These are phyloP conservation scores for Lagria hirta DNA, from an alignment of 2,888 invertebrate species.

Conservation along the genomic window DNA sequence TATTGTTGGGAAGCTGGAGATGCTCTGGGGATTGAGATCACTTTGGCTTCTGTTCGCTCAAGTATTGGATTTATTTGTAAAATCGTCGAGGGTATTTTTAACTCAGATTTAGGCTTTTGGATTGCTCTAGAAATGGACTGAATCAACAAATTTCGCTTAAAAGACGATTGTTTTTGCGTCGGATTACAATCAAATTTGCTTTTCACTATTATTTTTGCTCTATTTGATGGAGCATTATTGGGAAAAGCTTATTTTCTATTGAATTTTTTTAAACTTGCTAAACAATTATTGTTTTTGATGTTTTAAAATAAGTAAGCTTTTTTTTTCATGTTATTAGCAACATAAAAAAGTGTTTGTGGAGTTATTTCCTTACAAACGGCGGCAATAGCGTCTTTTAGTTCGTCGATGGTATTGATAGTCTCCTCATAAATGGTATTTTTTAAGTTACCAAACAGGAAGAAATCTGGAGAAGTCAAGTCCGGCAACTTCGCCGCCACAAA, in stretches of 20 bases:
- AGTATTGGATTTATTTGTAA: constrained; percentile 35
- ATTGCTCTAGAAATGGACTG: constrained; percentile 28
- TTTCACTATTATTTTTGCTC: constrained; percentile 10
- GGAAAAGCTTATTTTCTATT: too few relatives aligned
- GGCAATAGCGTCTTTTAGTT: too few relatives aligned
- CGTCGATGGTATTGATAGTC: too few relatives aligned
- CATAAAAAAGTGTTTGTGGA: too few relatives aligned
- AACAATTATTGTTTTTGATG: not conserved
- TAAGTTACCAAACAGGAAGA: too few relatives aligned
- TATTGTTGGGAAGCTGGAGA: constrained; percentile 30
- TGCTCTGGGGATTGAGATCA: constrained; percentile 34
- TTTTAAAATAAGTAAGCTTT: too few relatives aligned
- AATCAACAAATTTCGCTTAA: constrained; percentile 12
- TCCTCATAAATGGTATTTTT: too few relatives aligned
- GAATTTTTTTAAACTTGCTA: not conserved
- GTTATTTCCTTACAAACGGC: not conserved
- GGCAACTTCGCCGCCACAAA: too few relatives aligned
- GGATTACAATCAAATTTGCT: constrained; percentile 24
- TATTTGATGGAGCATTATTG: too few relatives aligned
- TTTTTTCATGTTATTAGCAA: too few relatives aligned
- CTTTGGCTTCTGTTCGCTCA: constrained; percentile 32
- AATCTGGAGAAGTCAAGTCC: too few relatives aligned
- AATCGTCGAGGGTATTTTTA: constrained; percentile 35
- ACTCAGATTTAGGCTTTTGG: constrained; percentile 28
- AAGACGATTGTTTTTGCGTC: constrained; percentile 15